Conservation (phyloP, 2,888 invertebrate genomes). For the Leucania comma region DNA sequence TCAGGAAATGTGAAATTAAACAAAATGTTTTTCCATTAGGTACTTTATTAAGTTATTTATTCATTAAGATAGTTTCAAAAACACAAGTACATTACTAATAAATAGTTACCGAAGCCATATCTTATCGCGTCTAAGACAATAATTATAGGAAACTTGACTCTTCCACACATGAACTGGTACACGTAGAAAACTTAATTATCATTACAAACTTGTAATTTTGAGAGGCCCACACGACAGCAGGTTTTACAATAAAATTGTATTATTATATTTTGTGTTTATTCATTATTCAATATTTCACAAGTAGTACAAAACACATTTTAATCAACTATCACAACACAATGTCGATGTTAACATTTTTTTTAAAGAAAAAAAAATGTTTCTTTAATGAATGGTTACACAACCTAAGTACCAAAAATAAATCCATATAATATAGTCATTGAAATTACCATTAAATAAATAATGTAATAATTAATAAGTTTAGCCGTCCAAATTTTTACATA, state of each 20-base stretch:
- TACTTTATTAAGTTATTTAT: slow-evolving; percentile 50
- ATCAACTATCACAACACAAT: slow-evolving; percentile 14
- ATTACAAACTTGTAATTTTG: not conserved
- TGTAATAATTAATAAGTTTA: not conserved
- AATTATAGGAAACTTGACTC: slow-evolving; percentile 26
- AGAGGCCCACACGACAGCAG: not conserved
- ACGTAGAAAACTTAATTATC: not conserved
- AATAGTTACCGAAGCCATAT: slow-evolving; percentile 53
- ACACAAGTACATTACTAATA: slow-evolving; percentile 45
- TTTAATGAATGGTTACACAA: not conserved
- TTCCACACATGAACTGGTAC: slow-evolving; percentile 9
- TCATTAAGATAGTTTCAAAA: slow-evolving; percentile 34
- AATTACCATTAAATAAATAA: not conserved
- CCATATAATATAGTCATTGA: not conserved
- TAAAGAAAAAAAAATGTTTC: not conserved
- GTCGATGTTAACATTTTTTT: no score
- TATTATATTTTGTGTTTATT: no score
- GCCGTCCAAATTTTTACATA: not conserved
- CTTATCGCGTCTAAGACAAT: slow-evolving; percentile 37
- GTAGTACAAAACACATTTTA: slow-evolving; percentile 1
- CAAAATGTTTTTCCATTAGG: slow-evolving; percentile 10
- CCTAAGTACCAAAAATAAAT: not conserved
- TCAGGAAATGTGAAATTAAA: slow-evolving; percentile 23
- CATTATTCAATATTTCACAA: slow-evolving; percentile 1
- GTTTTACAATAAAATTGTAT: not conserved